phyloP scores from a whole-genome alignment of 1,140 invertebrate genomes.

The Pseudomyrmex cubaensis region DNA sequence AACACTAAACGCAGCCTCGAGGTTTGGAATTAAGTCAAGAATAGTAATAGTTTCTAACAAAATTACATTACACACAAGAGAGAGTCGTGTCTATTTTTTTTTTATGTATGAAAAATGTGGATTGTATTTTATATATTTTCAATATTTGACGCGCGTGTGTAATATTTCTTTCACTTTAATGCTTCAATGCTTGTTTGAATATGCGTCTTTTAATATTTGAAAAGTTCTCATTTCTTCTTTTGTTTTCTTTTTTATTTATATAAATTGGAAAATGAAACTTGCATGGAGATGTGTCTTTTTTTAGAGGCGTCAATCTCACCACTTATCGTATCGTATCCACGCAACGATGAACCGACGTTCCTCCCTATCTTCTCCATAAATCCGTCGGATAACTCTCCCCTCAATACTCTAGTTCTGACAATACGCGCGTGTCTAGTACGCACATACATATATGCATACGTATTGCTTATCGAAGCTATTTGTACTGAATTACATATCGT shows the following conservation, averaged over 20 bases:
- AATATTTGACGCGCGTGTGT: no score
- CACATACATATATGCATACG: background rate
- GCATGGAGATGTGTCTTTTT: conserved; percentile 30
- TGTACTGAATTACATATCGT: conserved; percentile 8
- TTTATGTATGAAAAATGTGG: conserved; percentile 2
- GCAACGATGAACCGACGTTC: conserved; percentile 15
- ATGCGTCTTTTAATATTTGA: no score
- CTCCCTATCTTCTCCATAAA: conserved; percentile 24
- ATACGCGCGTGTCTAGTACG: conserved; percentile 3
- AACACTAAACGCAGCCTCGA: conserved; percentile 38
- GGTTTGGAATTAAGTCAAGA: background rate
- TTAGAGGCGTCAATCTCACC: conserved; percentile 55
- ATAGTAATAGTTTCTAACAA: conserved; percentile 21
- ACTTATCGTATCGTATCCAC: conserved; percentile 31
- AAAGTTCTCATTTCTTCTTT: no score
- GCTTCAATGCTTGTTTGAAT: no score
- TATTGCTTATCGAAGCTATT: conserved; percentile 1
- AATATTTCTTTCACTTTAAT: no score
- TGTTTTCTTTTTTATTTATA: no score
- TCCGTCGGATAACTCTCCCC: conserved; percentile 21
- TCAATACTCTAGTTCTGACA: conserved; percentile 18
- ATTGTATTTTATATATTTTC: background rate
- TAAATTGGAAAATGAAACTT: conserved; percentile 64
- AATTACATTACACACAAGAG: conserved; percentile 43
- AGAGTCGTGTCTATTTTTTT: conserved; percentile 62